Conservation (phyloP, 2,113 vertebrate genomes). For the Spermophilus dauricus region DNA sequence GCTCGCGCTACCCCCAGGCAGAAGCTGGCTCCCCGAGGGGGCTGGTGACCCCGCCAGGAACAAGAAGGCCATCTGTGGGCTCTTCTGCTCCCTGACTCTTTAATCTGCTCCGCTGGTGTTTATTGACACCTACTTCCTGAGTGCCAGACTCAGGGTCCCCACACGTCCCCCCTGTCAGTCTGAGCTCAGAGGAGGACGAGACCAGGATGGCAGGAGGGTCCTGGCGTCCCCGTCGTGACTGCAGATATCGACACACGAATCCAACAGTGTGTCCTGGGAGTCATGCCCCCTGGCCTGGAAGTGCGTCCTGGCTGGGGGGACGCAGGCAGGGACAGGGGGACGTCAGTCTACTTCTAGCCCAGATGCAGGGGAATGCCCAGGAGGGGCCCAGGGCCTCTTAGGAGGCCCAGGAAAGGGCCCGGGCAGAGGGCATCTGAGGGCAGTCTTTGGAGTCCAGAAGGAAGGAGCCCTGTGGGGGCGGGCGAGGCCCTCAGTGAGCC, state of each 20-base stretch:
- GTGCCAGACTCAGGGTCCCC: neutral
- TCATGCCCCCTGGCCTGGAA: neutral
- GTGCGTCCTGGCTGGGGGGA: rapidly evolving
- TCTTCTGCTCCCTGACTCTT: neutral
- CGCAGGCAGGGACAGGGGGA: neutral
- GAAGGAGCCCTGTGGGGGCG: rapidly evolving
- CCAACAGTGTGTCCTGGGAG: rapidly evolving
- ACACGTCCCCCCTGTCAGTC: neutral
- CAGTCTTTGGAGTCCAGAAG: rapidly evolving
- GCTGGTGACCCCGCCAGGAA: neutral
- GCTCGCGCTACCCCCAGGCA: neutral
- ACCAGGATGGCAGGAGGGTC: neutral
- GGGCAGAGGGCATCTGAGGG: neutral
- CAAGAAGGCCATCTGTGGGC: rapidly evolving
- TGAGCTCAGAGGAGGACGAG: neutral
- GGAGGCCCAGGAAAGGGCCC: neutral
- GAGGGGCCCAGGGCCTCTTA: neutral
- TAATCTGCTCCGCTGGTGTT: no score
- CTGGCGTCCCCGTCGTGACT: rapidly evolving
- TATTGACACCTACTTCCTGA: neutral
- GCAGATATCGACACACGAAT: neutral
- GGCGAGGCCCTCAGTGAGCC: neutral
- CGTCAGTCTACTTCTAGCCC: rapidly evolving
- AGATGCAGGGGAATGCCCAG: rapidly evolving
- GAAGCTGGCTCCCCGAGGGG: neutral